Evolutionary conservation across 2,113 vertebrate genomes (phyloP).

Genomic region (Myrmophylax atrothorax): DNA sequence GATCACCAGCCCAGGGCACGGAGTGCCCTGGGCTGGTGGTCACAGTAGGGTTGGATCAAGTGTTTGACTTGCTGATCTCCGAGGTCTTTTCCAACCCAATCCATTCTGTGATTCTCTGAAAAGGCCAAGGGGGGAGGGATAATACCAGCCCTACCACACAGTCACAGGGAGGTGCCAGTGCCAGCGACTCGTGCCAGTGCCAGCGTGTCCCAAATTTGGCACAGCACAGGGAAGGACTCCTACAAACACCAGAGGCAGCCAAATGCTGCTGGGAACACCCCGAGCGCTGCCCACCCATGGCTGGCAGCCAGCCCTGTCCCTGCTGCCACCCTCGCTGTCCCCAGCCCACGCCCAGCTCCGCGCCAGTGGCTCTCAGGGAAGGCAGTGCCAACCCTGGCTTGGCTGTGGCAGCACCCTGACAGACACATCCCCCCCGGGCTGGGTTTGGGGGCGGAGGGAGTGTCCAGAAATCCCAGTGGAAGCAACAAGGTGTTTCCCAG

Average conservation of each 20-base stretch:
- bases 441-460: not conserved
- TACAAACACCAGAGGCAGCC: not conserved
- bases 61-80: too few relatives aligned
- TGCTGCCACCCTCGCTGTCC: not conserved
- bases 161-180: not conserved
- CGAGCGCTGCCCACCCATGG: accelerated
- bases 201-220: not conserved
- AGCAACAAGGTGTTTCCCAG: not conserved
- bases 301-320: not conserved
- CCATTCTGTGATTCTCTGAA: too few relatives aligned
- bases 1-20: too few relatives aligned
- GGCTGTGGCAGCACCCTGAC: not conserved
- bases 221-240: not conserved
- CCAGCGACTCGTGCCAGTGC: not conserved
- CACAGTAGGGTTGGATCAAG: too few relatives aligned
- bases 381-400: not conserved
- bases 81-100: too few relatives aligned
- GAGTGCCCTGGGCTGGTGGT: too few relatives aligned
- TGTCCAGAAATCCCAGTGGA: accelerated
- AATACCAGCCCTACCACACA: accelerated
- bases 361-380: not conserved
- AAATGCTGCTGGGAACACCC: not conserved
- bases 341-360: not conserved
- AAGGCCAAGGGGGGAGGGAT: accelerated
- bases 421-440: accelerated